Conservation (phyloP, 2,888 invertebrate species). For the Eretmocerus hayati region DNA sequence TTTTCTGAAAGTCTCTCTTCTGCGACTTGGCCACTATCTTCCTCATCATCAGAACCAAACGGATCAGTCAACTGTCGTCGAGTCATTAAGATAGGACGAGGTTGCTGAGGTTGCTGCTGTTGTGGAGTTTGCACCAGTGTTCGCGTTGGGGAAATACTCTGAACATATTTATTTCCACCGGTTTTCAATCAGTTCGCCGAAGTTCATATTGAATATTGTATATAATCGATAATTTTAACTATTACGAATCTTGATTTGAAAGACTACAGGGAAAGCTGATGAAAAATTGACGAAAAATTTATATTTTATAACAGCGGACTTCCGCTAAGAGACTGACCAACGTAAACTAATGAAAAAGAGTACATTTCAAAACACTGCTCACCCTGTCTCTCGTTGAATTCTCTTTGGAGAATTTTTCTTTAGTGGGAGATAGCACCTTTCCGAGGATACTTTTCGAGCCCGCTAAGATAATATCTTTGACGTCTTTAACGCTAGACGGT, state of each 20-base stretch:
- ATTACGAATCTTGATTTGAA: too few relatives aligned
- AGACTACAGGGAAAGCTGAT: too few relatives aligned
- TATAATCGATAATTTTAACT: not conserved
- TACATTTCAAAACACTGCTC: too few relatives aligned
- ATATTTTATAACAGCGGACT: too few relatives aligned
- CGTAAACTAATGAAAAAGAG: too few relatives aligned
- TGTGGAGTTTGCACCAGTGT: constrained; percentile 33
- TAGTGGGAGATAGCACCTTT: constrained; percentile 69
- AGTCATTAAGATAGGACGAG: constrained; percentile 63
- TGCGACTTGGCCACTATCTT: constrained; percentile 47
- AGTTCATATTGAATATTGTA: not conserved
- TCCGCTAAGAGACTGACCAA: too few relatives aligned
- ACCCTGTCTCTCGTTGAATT: constrained; percentile 45
- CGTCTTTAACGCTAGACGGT: constrained; percentile 60
- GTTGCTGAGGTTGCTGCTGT: constrained; percentile 33
- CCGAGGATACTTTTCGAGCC: constrained; percentile 67
- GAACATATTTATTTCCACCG: constrained; percentile 20
- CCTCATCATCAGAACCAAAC: constrained; percentile 83
- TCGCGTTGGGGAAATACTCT: constrained; percentile 47
- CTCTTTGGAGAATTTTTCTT: constrained; percentile 53
- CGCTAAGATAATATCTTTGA: constrained; percentile 62
- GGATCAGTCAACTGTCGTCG: constrained; percentile 80
- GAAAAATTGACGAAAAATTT: too few relatives aligned
- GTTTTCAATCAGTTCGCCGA: not conserved
- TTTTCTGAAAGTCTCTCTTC: constrained; percentile 42